Evolutionary conservation across 2,113 vertebrate species (phyloP).

Genomic region (Apistogramma diplotaenia): DNA sequence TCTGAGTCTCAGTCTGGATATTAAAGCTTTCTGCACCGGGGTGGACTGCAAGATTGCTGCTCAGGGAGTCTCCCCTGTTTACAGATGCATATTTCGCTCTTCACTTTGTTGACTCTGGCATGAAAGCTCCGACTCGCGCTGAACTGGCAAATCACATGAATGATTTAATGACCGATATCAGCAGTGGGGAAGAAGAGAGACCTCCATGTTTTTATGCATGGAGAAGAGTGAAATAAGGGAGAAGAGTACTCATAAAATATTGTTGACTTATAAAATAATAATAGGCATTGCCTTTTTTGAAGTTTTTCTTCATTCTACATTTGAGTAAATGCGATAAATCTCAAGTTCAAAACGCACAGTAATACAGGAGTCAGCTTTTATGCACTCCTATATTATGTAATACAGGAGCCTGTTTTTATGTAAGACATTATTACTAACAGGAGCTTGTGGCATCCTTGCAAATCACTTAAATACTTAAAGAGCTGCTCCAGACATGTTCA

Average conservation of each 20-base stretch:
- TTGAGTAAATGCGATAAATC: neutral
- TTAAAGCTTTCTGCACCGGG: neutral
- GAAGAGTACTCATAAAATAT: conserved; percentile 1
- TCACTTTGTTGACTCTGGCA: conserved; percentile 45
- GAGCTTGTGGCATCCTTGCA: neutral
- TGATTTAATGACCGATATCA: conserved; percentile 36
- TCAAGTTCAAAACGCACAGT: neutral
- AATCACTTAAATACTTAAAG: neutral
- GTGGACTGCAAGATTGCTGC: neutral
- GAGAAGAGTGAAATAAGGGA: neutral
- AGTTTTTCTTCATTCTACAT: neutral
- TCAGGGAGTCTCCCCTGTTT: conserved; percentile 33
- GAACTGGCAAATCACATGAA: conserved; percentile 14
- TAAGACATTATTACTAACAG: neutral
- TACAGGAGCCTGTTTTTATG: too few species aligned
- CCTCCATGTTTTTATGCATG: neutral
- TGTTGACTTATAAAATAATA: neutral
- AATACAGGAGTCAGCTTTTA: neutral
- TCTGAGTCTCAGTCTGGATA: conserved; percentile 4
- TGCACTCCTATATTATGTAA: neutral
- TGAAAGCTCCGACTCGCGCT: neutral
- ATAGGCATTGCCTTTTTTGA: neutral
- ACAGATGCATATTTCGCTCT: conserved; percentile 43
- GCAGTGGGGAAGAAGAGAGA: neutral
- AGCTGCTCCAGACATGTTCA: neutral